A percentile compares a stretch with the other conserved stretches of the same genome.
These are phyloP conservation scores for Dipodomys ordii DNA, from an alignment of 2,113 vertebrate genomes.

Conservation along the genomic window DNA sequence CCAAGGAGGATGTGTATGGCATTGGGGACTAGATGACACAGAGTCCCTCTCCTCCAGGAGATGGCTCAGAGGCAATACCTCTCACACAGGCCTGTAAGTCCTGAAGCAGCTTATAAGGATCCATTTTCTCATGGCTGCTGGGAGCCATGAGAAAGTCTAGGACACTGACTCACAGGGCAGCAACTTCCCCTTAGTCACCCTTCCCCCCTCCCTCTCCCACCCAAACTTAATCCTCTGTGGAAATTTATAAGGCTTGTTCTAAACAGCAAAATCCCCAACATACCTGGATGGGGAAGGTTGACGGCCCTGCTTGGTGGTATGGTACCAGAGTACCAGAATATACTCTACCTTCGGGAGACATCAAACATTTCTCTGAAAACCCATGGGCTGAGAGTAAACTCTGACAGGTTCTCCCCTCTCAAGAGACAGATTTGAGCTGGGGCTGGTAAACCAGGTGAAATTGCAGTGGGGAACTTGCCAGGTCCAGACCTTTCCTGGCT, in stretches of 20 bases:
- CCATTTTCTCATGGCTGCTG: constrained; percentile 64
- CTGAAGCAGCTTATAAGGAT: neutral
- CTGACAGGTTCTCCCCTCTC: neutral
- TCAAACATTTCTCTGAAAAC: constrained; percentile 21
- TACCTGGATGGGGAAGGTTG: neutral
- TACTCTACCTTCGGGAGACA: neutral
- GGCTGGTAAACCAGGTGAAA: neutral
- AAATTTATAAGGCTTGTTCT: neutral
- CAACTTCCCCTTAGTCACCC: constrained; percentile 67
- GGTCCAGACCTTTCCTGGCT: neutral
- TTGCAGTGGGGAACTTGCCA: neutral
- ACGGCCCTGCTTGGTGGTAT: neutral
- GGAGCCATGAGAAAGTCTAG: constrained; percentile 69
- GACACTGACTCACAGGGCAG: constrained; percentile 78
- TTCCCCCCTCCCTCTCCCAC: neutral
- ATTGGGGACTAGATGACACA: neutral
- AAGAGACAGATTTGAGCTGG: neutral
- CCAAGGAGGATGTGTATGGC: neutral
- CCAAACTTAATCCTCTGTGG: neutral
- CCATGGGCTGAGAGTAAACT: neutral
- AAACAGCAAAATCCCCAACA: neutral
- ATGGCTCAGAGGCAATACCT: neutral
- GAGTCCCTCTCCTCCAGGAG: neutral
- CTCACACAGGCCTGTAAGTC: neutral
- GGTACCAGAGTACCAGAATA: neutral